A percentile compares a stretch with the other conserved stretches of the same genome.
phyloP scores from a whole-genome alignment of 2,888 invertebrate species.

The Drosophila setosimentum region DNA sequence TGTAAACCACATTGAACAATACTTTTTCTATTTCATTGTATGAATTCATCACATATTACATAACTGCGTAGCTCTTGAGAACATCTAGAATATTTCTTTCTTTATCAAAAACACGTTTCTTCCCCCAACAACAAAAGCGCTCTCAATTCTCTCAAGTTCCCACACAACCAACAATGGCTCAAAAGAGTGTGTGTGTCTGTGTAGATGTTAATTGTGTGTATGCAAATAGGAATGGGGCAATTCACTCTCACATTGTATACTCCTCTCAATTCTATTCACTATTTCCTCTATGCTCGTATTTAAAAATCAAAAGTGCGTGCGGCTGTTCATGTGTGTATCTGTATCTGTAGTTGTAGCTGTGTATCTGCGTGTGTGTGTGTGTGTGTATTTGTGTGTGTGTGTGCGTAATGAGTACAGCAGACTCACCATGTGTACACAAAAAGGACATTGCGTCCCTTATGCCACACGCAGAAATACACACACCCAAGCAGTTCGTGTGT shows the following conservation, averaged over 20 bases:
- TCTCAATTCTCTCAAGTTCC: constrained; percentile 29
- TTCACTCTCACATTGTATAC: constrained; percentile 18
- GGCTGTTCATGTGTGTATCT: constrained; percentile 43
- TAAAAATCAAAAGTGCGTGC: constrained; percentile 60
- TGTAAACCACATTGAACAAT: not conserved
- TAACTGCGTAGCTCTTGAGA: not conserved
- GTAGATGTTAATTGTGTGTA: constrained; percentile 52
- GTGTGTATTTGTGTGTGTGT: constrained; percentile 25
- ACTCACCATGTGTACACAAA: constrained; percentile 57
- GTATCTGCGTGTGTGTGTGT: not conserved
- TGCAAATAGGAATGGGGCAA: constrained; percentile 38
- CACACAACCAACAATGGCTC: constrained; percentile 27
- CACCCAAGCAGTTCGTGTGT: constrained; percentile 37
- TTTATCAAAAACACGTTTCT: constrained; percentile 36
- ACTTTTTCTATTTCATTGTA: not conserved
- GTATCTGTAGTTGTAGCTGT: constrained; percentile 9
- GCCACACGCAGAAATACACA: constrained; percentile 26
- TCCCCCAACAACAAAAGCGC: constrained; percentile 12
- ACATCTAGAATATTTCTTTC: constrained; percentile 13
- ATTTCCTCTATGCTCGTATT: constrained; percentile 16
- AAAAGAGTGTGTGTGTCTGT: constrained; percentile 14
- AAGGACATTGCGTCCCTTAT: constrained; percentile 77
- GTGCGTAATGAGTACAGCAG: constrained; percentile 30
- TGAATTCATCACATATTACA: not conserved
- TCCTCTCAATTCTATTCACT: constrained; percentile 8